Evolutionary conservation across 1,140 invertebrate genomes (phyloP), one percentile per base, ranked within the genome.

Genomic region (Chymomyza costata): DNA sequence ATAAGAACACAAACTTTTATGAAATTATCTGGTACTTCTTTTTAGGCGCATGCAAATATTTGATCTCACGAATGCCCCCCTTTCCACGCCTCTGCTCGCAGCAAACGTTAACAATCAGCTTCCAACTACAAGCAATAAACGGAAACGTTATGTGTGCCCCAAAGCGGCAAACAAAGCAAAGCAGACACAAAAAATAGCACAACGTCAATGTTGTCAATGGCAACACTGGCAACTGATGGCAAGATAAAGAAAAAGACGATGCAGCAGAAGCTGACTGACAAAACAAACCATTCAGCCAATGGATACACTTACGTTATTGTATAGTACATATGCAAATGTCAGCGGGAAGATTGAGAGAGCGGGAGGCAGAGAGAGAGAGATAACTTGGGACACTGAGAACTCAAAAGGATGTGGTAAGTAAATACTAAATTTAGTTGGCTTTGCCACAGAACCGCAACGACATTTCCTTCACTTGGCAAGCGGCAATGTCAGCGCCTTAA

Each of bases 371-470:
- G n/a, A n/a, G n/a, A n/a, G n/a, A n/a, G n/a, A n/a, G n/a, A n/a
- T n/a, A n/a, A n/a, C n/a, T n/a, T n/a, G n/a, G n/a, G n/a, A n/a
- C n/a, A n/a, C n/a, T n/a, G n/a, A 44, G 45, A 14, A n/a, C 8
- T 8, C 46, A 21, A 62, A 76, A 76, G 70, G 61, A 78, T 78
- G 73, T 78, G 71, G 66, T 71, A 78, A 78, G 71, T 78, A 78
- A 78, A 78, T 71, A 80, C 66, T 71, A 80, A 78, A 78, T 78
- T 78, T 67, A 80, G 66, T 78, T 78, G 73, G 73, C 56, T 76
- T 76, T 70, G 52, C 70, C 61, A 53, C 16, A 53, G 53, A 69
- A 44, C 70, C 61, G 49, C 66, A 78, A 63, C 67, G 73, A 78
- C 73, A 78, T 78, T 80, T 78, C 71, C 71, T 78, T n/a, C n/a